phyloP scores from a whole-genome alignment of 2,888 invertebrate genomes.

The Leptura quadrifasciata region DNA sequence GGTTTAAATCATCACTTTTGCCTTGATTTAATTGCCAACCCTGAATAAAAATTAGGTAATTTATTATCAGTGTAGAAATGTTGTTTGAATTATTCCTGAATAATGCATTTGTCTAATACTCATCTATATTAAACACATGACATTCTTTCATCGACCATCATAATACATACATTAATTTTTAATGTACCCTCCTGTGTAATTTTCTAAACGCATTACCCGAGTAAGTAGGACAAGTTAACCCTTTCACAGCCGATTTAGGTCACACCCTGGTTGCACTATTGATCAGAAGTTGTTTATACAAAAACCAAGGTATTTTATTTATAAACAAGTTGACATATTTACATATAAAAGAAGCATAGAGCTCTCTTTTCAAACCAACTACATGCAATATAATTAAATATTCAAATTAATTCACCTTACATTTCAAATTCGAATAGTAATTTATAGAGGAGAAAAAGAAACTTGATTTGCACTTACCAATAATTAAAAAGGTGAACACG shows the following conservation, averaged over 20 bases:
- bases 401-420: neutral
- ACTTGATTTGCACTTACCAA: constrained; percentile 17
- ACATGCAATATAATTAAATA: neutral
- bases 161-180: constrained; percentile 1
- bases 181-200: constrained; percentile 10
- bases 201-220: neutral
- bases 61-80: too few relatives aligned
- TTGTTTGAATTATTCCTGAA: too few relatives aligned
- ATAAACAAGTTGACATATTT: constrained; percentile 12
- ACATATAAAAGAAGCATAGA: neutral
- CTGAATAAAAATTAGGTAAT: too few relatives aligned
- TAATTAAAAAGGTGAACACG: constrained; percentile 4
- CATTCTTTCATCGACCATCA: neutral
- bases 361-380: neutral
- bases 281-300: constrained; percentile 44
- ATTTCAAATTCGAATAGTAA: neutral
- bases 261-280: constrained; percentile 55
- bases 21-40: too few relatives aligned
- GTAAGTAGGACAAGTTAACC: constrained; percentile 27
- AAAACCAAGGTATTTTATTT: neutral
- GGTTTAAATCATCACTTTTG: too few relatives aligned
- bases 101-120: too few relatives aligned
- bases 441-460: neutral
- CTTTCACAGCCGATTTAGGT: constrained; percentile 48
- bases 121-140: too few relatives aligned